Percentiles rank a stretch among this genome's conserved stretches.
These are phyloP conservation scores for Macroglossus sobrinus DNA, from an alignment of 2,113 vertebrate genomes.

Conservation along the genomic window DNA sequence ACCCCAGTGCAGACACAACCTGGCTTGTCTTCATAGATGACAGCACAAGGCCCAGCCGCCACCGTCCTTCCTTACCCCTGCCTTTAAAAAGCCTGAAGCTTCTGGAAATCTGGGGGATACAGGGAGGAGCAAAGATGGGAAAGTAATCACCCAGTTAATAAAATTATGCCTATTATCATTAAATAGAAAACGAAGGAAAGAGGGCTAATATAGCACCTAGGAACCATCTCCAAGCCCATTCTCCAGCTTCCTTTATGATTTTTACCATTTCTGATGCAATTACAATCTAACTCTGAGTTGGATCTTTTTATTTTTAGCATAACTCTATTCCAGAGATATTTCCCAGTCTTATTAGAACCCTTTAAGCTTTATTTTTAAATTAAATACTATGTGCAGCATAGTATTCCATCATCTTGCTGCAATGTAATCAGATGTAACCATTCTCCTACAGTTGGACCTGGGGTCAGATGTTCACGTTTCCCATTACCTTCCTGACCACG, in stretches of 20 bases:
- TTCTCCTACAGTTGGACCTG: background rate
- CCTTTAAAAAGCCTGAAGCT: background rate
- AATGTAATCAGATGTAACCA: background rate
- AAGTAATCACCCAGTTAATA: background rate
- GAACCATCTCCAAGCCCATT: background rate
- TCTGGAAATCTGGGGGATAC: background rate
- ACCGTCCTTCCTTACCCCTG: background rate
- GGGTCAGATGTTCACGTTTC: background rate
- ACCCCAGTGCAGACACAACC: background rate
- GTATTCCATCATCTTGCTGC: background rate
- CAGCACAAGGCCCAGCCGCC: background rate
- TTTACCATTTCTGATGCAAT: background rate
- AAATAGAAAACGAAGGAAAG: background rate
- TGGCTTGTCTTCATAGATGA: background rate
- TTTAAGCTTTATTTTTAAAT: background rate
- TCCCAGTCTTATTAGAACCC: background rate
- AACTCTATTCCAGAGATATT: background rate
- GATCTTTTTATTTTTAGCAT: background rate
- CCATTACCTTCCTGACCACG: background rate
- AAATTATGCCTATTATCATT: background rate
- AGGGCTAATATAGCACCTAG: background rate
- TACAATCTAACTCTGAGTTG: background rate
- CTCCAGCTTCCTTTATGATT: background rate
- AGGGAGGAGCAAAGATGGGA: background rate
- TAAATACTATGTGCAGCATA: background rate